Percentiles rank a stretch among this genome's conserved stretches.
These are phyloP conservation scores for Philopedon plagiatum DNA, from an alignment of 2,888 invertebrate genomes.

Conservation along the genomic window DNA sequence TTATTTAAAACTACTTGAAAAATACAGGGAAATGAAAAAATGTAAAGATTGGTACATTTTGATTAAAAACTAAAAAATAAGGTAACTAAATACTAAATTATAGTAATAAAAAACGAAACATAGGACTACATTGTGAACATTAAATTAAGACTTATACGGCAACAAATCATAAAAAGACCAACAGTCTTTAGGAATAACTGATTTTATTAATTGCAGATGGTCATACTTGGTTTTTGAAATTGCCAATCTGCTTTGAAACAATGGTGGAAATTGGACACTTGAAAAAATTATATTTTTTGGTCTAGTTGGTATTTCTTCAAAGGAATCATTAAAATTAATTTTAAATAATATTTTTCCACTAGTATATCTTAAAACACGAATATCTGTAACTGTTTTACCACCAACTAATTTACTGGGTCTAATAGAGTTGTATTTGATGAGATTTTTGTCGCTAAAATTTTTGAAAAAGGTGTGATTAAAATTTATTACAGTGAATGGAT, in stretches of 20 bases:
- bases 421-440: conserved; percentile 34
- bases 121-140: background rate
- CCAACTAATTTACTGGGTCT: conserved; percentile 37
- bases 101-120: background rate
- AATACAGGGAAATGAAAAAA: too few relatives aligned
- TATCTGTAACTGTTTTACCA: conserved; percentile 20
- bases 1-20: too few relatives aligned
- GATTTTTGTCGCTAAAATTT: conserved; percentile 30
- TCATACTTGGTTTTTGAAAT: conserved; percentile 34
- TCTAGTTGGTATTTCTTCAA: conserved; percentile 15
- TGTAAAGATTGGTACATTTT: too few relatives aligned
- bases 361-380: conserved; percentile 28
- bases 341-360: conserved; percentile 10
- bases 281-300: conserved; percentile 27
- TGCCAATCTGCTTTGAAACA: conserved; percentile 23
- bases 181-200: conserved; percentile 24
- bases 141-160: too few relatives aligned
- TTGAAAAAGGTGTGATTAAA: conserved; percentile 17
- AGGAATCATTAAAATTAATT: conserved; percentile 28
- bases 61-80: too few relatives aligned
- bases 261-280: conserved; percentile 20
- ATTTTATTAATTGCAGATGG: conserved; percentile 31
- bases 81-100: background rate
- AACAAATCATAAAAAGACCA: conserved; percentile 40
- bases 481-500: conserved; percentile 25